These are phyloP conservation scores for Oncopeltus fasciatus DNA, from an alignment of 1,140 invertebrate genomes.

Conservation along the genomic window DNA sequence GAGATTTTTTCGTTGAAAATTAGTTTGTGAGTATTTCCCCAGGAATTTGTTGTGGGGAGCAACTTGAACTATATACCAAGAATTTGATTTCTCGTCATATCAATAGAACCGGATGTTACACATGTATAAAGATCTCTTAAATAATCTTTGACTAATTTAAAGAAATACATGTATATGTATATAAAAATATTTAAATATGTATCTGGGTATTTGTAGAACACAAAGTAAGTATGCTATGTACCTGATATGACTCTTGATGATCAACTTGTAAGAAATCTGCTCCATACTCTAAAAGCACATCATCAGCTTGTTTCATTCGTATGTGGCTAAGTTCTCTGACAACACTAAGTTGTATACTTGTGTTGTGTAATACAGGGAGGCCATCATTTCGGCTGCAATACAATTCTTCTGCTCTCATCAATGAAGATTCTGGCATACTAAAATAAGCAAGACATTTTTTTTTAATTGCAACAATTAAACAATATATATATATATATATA, in stretches of 20 bases:
- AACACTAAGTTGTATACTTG: slow-evolving; percentile 52
- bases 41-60: no score
- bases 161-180: no score
- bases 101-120: no score
- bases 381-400: slow-evolving; percentile 50
- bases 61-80: no score
- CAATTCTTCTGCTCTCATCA: slow-evolving; percentile 38
- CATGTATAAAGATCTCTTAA: no score
- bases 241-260: slow-evolving; percentile 22
- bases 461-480: neutral
- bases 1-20: no score
- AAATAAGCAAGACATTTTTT: neutral
- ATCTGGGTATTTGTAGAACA: no score
- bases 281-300: slow-evolving; percentile 30
- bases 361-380: slow-evolving; percentile 66
- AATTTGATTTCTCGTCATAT: no score
- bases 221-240: neutral
- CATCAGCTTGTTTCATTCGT: slow-evolving; percentile 24
- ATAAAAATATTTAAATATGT: no score
- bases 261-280: slow-evolving; percentile 21
- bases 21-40: no score
- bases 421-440: neutral
- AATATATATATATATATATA: neutral
- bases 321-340: slow-evolving; percentile 31
- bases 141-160: no score